phyloP scores from a whole-genome alignment of 1,140 invertebrate genomes.

The Drosophila truncata region DNA sequence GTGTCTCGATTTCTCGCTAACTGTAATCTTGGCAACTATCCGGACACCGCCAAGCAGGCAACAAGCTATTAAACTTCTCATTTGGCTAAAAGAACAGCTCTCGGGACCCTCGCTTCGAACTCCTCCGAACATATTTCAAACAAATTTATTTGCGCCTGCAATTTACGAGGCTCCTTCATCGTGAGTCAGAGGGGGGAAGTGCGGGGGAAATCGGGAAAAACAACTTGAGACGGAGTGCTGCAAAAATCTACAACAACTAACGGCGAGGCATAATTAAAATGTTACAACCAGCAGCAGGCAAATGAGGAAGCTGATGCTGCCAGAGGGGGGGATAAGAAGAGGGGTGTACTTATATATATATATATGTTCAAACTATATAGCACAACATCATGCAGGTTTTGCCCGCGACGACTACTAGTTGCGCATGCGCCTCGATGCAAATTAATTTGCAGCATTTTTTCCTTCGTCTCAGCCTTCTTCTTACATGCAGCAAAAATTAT shows the following conservation, averaged over 20 bases:
- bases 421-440: slow-evolving; percentile 74
- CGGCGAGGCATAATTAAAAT: slow-evolving; percentile 79
- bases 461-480: slow-evolving; percentile 7
- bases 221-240: slow-evolving; percentile 30
- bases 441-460: slow-evolving; percentile 74
- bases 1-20: slow-evolving; percentile 16
- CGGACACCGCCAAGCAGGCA: slow-evolving; percentile 19
- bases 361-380: neutral
- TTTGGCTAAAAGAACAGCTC: slow-evolving; percentile 42
- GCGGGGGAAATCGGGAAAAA: slow-evolving; percentile 17
- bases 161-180: slow-evolving; percentile 64
- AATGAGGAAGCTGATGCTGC: slow-evolving; percentile 71
- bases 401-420: slow-evolving; percentile 47
- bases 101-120: slow-evolving; percentile 18
- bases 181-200: neutral
- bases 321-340: slow-evolving; percentile 18
- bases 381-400: slow-evolving; percentile 47
- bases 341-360: neutral
- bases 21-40: slow-evolving; percentile 32
- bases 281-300: slow-evolving; percentile 65
- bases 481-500: slow-evolving; percentile 62
- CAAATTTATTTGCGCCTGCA: slow-evolving; percentile 81
- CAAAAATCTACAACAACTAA: slow-evolving; percentile 50
- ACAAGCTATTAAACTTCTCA: slow-evolving; percentile 57
- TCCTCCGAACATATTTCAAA: slow-evolving; percentile 68